phyloP scores from a whole-genome alignment of 37 sponge, comb jelly and placozoan species.

The Tethya wilhelma region DNA sequence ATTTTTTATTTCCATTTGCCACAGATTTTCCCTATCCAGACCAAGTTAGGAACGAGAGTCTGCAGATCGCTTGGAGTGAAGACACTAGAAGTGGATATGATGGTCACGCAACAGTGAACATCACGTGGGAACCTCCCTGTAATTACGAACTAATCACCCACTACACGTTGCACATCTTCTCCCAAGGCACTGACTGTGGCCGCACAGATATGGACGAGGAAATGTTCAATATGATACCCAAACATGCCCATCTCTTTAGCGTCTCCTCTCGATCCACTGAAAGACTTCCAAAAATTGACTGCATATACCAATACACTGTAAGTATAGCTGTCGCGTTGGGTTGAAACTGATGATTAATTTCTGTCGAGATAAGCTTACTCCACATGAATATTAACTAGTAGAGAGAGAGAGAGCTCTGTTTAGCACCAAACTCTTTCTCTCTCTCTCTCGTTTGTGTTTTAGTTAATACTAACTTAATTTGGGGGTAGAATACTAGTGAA shows the following conservation, averaged over 20 bases:
- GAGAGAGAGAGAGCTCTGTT: too few species aligned
- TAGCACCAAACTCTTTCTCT: too few species aligned
- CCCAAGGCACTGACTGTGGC: constrained; percentile 7
- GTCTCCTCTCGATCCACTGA: neutral
- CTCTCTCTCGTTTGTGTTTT: too few species aligned
- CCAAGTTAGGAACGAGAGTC: neutral
- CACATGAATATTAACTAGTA: too few species aligned
- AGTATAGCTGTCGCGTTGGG: neutral
- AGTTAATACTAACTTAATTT: too few species aligned
- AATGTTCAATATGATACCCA: neutral
- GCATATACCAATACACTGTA: constrained; percentile 15
- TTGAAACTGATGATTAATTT: constrained; percentile 4
- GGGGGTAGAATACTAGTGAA: too few species aligned
- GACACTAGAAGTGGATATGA: constrained; percentile 13
- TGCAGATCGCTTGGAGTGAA: neutral
- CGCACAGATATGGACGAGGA: neutral
- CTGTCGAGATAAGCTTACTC: too few species aligned
- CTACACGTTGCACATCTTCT: neutral
- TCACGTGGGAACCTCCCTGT: too few species aligned
- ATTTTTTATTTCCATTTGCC: too few species aligned
- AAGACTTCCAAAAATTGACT: neutral
- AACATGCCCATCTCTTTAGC: neutral
- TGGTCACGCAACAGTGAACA: constrained; percentile 7
- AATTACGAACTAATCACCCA: too few species aligned
- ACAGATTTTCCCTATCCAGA: too few species aligned